Evolutionary conservation across 2,888 invertebrate genomes (phyloP).

Genomic region (Noctua janthe): DNA sequence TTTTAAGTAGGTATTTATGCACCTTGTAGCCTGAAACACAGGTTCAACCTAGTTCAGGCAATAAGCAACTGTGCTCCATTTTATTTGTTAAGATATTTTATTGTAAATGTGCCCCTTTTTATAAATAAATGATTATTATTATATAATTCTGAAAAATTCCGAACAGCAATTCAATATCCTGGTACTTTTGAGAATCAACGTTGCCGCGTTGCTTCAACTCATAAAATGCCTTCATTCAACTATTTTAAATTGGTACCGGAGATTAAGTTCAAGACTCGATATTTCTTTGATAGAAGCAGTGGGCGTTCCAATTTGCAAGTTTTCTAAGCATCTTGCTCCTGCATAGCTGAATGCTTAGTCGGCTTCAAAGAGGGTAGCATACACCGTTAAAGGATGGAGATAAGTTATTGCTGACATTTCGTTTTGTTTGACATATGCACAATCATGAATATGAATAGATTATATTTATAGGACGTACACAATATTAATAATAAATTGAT

Average conservation of each 20-base stretch:
- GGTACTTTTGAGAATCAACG: not conserved
- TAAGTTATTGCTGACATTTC: slow-evolving; percentile 13
- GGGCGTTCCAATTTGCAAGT: slow-evolving; percentile 18
- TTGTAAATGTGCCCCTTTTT: too few species aligned
- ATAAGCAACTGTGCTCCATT: too few species aligned
- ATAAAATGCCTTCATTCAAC: not conserved
- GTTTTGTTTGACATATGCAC: slow-evolving; percentile 7
- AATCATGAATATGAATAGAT: slow-evolving; percentile 26
- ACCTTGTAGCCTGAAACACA: too few species aligned
- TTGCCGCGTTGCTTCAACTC: slow-evolving; percentile 3
- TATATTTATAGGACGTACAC: slow-evolving; percentile 17
- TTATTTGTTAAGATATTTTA: too few species aligned
- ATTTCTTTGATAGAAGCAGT: slow-evolving; percentile 31
- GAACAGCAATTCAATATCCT: not conserved
- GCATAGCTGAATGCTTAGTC: slow-evolving; percentile 24
- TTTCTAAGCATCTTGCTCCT: slow-evolving; percentile 23
- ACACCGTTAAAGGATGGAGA: not conserved
- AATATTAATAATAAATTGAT: slow-evolving; percentile 15
- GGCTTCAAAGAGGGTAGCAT: slow-evolving; percentile 18
- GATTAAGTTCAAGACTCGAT: slow-evolving; percentile 24
- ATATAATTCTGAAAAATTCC: too few species aligned
- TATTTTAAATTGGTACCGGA: slow-evolving; percentile 28
- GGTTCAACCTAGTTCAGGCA: too few species aligned
- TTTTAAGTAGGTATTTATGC: too few species aligned
- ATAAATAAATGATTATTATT: too few species aligned